Evolutionary conservation across 2,113 vertebrate species (phyloP).

Genomic region (Lagopus leucura): DNA sequence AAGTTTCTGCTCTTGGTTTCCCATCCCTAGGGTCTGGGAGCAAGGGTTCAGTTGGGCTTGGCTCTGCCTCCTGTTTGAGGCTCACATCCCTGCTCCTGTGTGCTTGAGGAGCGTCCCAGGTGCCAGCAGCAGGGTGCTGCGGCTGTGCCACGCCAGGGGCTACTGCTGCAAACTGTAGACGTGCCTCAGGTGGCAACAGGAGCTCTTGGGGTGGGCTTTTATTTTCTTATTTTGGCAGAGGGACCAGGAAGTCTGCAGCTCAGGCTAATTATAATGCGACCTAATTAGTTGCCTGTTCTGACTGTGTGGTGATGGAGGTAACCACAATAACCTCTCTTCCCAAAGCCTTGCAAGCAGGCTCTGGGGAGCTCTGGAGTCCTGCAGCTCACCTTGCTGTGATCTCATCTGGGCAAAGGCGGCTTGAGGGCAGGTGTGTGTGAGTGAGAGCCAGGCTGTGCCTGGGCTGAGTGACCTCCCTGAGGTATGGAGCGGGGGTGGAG

Average conservation of each 20-base stretch:
- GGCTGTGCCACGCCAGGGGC: not conserved
- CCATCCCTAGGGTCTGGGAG: not conserved
- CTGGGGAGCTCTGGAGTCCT: not conserved
- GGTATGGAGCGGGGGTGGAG: not conserved
- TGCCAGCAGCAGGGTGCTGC: not conserved
- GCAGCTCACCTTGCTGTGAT: not conserved
- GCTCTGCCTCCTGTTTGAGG: not conserved
- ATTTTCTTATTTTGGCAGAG: not conserved
- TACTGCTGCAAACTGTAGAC: not conserved
- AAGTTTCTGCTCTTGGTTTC: not conserved
- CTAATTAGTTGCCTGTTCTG: constrained; percentile 57
- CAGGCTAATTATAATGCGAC: constrained; percentile 51
- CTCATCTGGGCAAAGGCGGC: not conserved
- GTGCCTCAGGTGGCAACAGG: not conserved
- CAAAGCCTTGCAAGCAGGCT: not conserved
- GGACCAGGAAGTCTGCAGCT: constrained; percentile 8
- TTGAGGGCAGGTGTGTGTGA: not conserved
- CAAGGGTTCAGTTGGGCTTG: not conserved
- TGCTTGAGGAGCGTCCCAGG: not conserved
- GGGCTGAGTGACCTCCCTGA: not conserved
- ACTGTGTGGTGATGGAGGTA: not conserved
- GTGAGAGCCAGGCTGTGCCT: not conserved
- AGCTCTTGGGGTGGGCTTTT: not conserved
- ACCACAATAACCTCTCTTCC: not conserved
- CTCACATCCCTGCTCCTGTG: not conserved